A percentile compares a stretch with the other conserved stretches of the same genome.
Evolutionary conservation across 2,797 vertebrate genomes (phyloP).

Genomic region (Cryptoprocta ferox): DNA sequence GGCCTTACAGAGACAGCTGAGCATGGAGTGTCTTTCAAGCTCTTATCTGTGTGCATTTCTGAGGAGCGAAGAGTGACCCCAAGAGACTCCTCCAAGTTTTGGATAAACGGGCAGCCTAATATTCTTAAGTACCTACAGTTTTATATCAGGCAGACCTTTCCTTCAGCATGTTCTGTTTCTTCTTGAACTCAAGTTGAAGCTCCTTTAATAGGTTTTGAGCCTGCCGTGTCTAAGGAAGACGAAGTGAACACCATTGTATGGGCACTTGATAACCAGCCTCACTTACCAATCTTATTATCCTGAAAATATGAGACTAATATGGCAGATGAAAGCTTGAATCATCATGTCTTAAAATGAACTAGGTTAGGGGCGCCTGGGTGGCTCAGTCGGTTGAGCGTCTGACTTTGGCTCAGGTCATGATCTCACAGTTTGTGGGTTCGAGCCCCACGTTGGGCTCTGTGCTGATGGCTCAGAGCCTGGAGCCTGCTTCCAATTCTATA

Average conservation of each 20-base stretch:
- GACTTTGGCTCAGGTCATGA: no score
- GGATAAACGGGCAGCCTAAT: no score
- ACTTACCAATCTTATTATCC: background rate
- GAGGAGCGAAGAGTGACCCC: no score
- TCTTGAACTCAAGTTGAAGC: background rate
- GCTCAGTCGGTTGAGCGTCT: no score
- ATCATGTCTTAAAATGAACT: slow-evolving; percentile 42
- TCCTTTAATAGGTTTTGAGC: background rate
- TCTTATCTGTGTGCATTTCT: background rate
- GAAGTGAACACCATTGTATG: accelerated
- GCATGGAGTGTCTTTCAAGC: accelerated
- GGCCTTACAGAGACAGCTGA: background rate
- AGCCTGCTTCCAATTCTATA: no score
- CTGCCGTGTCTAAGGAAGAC: background rate
- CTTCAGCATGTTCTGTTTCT: background rate
- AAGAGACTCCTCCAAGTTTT: background rate
- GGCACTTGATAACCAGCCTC: background rate
- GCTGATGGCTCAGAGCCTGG: no score
- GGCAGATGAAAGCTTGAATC: background rate
- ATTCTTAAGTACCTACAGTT: background rate
- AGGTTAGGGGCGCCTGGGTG: no score
- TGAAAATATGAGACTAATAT: background rate
- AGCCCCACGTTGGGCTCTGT: no score
- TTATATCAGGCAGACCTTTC: background rate
- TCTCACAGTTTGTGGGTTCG: no score